Evolutionary conservation across 1,140 invertebrate genomes (phyloP), one percentile per base, ranked within the genome.

Genomic region (Zophobas atratus): DNA sequence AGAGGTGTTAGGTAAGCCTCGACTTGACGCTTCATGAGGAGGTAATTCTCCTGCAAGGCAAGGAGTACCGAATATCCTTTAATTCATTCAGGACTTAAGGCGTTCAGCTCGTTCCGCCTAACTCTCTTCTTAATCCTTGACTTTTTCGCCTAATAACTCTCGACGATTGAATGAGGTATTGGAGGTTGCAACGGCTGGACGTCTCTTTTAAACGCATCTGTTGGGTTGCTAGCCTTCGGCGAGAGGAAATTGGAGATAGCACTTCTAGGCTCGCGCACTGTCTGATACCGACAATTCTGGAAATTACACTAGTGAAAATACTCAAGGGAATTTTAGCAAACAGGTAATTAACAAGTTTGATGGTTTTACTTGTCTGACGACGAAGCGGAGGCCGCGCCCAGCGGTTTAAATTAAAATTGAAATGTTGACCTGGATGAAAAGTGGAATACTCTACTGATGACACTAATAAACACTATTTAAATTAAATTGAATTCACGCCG

Each of bases 281-380:
- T 81, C 84, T 85, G 84, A 85, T 85, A 84, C 84, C 83, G 83
- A 85, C 84, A 85, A 85, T 85, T 83, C 82, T 84, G 84, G 81
- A 85, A 84, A 85, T 85, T 84, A 84, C 81, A 82, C 83, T 79
- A 82, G 83, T 81, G 84, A 84, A 85, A 84, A 84, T 83, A 84
- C 84, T 82, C 84, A 80, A 81, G 84, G 84, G 84, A 85, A 83
- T 84, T 84, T 84, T 85, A 84, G 81, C 83, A 84, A 84, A 85
- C 84, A 85, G 84, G 84, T 86, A 86, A 86, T 86, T 86, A 86
- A 85, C 85, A 86, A 86, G 82, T 86, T 86, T 86, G 85, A 86
- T 86, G 85, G 83, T 84, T 84, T 86, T 83, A 82, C 83, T 84
- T 83, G 80, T 82, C 82, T 80, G 80, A 67, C 77, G 75, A 75